A percentile compares a stretch with the other conserved stretches of the same genome.
phyloP scores from a whole-genome alignment of 2,888 invertebrate species.

The Fabriciana adippe region DNA sequence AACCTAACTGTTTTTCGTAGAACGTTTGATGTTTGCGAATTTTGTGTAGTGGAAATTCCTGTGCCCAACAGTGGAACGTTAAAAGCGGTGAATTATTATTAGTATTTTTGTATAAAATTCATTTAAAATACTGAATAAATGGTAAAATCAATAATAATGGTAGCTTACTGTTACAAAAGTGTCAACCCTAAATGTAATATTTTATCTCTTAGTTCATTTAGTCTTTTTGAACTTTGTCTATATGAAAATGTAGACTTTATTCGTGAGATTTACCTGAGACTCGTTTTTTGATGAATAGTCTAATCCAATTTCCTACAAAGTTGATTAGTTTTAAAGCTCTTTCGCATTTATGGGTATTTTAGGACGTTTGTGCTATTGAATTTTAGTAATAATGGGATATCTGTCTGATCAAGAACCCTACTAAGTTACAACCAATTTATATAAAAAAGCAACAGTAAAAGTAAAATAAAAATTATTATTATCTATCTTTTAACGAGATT shows the following conservation, averaged over 20 bases:
- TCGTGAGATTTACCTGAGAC: slow-evolving; percentile 18
- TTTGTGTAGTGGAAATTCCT: too few relatives aligned
- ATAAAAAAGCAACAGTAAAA: too few relatives aligned
- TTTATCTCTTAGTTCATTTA: slow-evolving; percentile 29
- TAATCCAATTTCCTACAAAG: slow-evolving; percentile 27
- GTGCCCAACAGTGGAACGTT: too few relatives aligned
- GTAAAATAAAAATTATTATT: too few relatives aligned
- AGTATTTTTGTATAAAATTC: too few relatives aligned
- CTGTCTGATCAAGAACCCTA: too few relatives aligned
- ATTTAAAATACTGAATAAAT: too few relatives aligned
- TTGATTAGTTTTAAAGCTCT: slow-evolving; percentile 19
- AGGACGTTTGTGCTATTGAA: neutral
- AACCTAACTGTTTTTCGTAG: too few relatives aligned
- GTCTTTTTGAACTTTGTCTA: slow-evolving; percentile 28
- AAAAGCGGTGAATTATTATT: too few relatives aligned
- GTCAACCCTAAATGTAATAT: slow-evolving; percentile 23
- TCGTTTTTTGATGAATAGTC: slow-evolving; percentile 31
- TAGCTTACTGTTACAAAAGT: neutral
- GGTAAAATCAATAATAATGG: neutral
- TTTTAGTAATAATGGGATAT: neutral
- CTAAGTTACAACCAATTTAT: too few relatives aligned
- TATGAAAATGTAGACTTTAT: slow-evolving; percentile 25
- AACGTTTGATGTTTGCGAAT: too few relatives aligned
- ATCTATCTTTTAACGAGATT: too few relatives aligned
- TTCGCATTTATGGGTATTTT: slow-evolving; percentile 1